phyloP scores from a whole-genome alignment of 2,113 vertebrate species.

The Ellobius talpinus region DNA sequence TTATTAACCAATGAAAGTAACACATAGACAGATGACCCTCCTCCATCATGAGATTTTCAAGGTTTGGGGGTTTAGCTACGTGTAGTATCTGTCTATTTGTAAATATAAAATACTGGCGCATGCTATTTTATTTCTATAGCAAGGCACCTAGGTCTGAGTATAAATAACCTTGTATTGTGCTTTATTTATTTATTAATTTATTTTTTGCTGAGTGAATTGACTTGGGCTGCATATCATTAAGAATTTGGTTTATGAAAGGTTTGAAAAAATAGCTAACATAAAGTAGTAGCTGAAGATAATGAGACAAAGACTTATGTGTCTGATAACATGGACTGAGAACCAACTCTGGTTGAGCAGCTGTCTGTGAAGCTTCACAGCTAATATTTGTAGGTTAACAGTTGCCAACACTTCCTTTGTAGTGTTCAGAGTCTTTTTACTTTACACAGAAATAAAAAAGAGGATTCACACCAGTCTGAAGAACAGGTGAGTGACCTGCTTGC shows the following conservation, averaged over 20 bases:
- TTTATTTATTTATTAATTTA: background rate
- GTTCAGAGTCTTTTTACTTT: conserved; percentile 81
- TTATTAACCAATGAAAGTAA: too few species aligned
- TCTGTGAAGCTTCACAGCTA: conserved; percentile 69
- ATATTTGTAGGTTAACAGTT: conserved; percentile 80
- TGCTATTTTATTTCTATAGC: conserved; percentile 17
- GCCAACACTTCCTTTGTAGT: conserved; percentile 56
- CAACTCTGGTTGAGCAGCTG: conserved; percentile 49
- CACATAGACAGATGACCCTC: too few species aligned
- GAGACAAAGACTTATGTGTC: conserved; percentile 60
- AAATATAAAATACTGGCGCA: background rate
- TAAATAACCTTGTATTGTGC: background rate
- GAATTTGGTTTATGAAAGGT: conserved; percentile 18
- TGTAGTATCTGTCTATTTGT: background rate
- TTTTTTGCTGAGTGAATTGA: conserved; percentile 51
- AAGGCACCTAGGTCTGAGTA: background rate
- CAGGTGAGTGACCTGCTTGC: too few species aligned
- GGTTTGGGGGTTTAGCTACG: background rate
- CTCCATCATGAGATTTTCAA: background rate
- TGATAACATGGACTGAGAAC: conserved; percentile 56
- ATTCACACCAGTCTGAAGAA: background rate
- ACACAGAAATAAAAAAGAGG: conserved; percentile 78
- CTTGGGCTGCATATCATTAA: conserved; percentile 51
- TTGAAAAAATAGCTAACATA: conserved; percentile 49
- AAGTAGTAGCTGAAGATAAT: conserved; percentile 68